These are phyloP conservation scores for Phthorimaea operculella DNA, from an alignment of 1,140 invertebrate genomes.

Conservation along the genomic window DNA sequence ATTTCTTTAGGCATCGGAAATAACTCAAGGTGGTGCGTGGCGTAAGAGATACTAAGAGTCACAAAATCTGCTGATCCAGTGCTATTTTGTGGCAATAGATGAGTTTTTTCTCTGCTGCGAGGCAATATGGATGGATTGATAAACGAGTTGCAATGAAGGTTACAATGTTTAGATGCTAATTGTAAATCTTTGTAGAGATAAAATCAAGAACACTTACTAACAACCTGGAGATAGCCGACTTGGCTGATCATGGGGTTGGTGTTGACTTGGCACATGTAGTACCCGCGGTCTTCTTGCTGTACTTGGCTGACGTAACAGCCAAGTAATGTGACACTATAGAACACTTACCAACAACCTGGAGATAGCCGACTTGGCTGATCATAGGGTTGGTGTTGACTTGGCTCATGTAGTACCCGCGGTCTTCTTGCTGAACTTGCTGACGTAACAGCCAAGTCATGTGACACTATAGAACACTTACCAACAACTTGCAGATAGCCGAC, in stretches of 20 bases:
- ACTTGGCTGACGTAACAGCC: slow-evolving; percentile 88
- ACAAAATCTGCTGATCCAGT: too few relatives aligned
- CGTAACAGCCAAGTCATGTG: slow-evolving; percentile 91
- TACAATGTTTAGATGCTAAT: too few relatives aligned
- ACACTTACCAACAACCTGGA: slow-evolving; percentile 93
- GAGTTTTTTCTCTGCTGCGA: too few relatives aligned
- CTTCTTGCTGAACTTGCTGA: slow-evolving; percentile 87
- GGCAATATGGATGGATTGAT: too few relatives aligned
- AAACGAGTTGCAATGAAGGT: too few relatives aligned
- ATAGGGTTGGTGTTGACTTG: slow-evolving; percentile 96
- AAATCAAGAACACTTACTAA: slow-evolving; percentile 91
- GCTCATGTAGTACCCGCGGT: slow-evolving; percentile 92
- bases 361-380: slow-evolving; percentile 93
- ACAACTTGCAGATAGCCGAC: slow-evolving; percentile 94
- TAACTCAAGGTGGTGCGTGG: too few relatives aligned
- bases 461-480: slow-evolving; percentile 80
- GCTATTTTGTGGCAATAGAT: too few relatives aligned
- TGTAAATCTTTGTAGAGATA: too few relatives aligned
- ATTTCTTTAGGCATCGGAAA: too few relatives aligned
- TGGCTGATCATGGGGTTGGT: slow-evolving; percentile 97
- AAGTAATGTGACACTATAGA: too few relatives aligned
- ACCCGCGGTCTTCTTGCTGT: slow-evolving; percentile 88
- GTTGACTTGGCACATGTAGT: slow-evolving; percentile 95
- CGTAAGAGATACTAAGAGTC: too few relatives aligned
- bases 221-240: slow-evolving; percentile 93